Conservation (phyloP, 2,797 vertebrate genomes). For the Spinus pinus region DNA sequence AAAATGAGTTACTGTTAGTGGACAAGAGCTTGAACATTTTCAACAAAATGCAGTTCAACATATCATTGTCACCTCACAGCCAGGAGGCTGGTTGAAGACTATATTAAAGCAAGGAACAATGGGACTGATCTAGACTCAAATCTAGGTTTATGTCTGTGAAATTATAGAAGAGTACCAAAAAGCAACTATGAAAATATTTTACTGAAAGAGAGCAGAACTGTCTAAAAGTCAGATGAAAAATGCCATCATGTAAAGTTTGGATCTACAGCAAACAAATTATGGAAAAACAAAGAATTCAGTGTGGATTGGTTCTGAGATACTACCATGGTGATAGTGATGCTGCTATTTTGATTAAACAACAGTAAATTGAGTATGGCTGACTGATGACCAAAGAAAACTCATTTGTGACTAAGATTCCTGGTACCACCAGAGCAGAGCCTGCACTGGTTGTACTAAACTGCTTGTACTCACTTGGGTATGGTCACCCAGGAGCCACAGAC, state of each 20-base stretch:
- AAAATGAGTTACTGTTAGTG: neutral
- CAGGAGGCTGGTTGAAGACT: neutral
- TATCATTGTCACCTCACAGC: neutral
- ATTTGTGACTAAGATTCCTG: neutral
- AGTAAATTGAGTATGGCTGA: neutral
- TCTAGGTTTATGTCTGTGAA: neutral
- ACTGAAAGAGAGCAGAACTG: neutral
- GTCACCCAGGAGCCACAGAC: neutral
- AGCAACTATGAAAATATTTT: neutral
- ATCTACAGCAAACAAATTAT: neutral
- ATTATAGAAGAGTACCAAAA: neutral
- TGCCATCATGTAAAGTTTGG: neutral
- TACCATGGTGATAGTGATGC: neutral
- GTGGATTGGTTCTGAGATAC: neutral
- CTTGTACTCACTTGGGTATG: neutral
- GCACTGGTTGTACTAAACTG: neutral
- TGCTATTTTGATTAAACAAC: neutral
- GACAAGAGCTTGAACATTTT: neutral
- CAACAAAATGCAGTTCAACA: neutral
- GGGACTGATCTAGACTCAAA: neutral
- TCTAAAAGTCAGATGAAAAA: neutral
- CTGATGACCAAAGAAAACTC: neutral
- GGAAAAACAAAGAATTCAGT: neutral
- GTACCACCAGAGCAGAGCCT: neutral
- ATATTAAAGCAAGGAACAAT: neutral